A percentile compares a stretch with the other conserved stretches of the same genome.
Conservation (phyloP, 2,113 vertebrate species). For the Eptesicus fuscus region DNA sequence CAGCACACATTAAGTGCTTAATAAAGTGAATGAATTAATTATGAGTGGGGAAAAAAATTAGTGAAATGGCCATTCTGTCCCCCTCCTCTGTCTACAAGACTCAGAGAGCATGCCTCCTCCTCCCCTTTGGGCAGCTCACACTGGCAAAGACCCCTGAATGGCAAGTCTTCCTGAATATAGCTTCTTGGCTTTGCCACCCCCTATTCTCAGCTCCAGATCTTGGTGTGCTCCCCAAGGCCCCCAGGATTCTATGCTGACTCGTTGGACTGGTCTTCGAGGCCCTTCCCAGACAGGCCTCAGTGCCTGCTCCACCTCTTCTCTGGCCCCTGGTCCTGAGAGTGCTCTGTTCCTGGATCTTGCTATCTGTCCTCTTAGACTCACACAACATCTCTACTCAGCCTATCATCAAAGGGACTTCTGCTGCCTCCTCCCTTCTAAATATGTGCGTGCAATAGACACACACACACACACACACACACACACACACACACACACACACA, state of each 20-base stretch:
- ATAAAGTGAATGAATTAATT: background rate
- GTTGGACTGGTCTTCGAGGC: background rate
- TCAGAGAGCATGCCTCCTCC: background rate
- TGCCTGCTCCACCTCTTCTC: background rate
- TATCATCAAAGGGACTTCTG: background rate
- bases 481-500: background rate
- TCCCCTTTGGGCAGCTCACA: too few relatives aligned
- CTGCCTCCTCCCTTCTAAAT: background rate
- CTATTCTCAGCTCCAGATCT: background rate
- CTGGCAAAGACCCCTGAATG: background rate
- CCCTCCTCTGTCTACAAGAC: background rate
- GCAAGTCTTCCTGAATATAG: background rate
- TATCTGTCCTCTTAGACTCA: background rate
- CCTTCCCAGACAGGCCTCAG: background rate
- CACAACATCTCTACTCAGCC: background rate
- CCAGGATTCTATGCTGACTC: background rate
- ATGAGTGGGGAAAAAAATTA: background rate
- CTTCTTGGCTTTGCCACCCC: background rate
- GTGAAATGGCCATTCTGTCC: background rate
- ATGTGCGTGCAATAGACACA: too few relatives aligned
- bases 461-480: background rate
- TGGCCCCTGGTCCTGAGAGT: background rate
- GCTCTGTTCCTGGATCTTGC: background rate
- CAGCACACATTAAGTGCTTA: background rate
- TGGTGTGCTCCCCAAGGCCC: background rate